phyloP scores from a whole-genome alignment of 2,888 invertebrate genomes.

The Ochropleura leucogaster region DNA sequence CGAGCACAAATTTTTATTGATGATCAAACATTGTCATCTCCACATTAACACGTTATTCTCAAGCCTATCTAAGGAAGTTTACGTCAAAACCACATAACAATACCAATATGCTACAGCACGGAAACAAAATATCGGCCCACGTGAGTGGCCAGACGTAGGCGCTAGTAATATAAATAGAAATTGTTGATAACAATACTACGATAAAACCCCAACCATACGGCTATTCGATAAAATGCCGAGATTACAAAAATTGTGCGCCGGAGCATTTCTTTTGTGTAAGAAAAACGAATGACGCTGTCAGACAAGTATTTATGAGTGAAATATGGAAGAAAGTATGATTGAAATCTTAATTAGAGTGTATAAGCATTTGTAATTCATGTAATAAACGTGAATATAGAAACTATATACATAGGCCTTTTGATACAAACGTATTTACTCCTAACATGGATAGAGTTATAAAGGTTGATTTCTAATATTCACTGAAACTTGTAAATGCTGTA shows the following conservation, averaged over 20 bases:
- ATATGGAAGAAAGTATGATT: slow-evolving; percentile 52
- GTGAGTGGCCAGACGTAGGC: slow-evolving; percentile 54
- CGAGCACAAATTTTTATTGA: neutral
- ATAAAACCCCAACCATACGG: slow-evolving; percentile 56
- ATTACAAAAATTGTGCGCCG: slow-evolving; percentile 61
- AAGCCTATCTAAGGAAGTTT: neutral
- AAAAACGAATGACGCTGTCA: slow-evolving; percentile 54
- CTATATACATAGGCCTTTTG: neutral
- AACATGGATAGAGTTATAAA: too few relatives aligned
- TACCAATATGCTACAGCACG: slow-evolving; percentile 1
- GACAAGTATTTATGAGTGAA: slow-evolving; percentile 50
- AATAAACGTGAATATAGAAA: slow-evolving; percentile 9
- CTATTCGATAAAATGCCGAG: slow-evolving; percentile 60
- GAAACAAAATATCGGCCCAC: slow-evolving; percentile 47
- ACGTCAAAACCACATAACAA: slow-evolving; percentile 11
- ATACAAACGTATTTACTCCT: neutral
- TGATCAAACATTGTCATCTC: neutral
- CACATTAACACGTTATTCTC: neutral
- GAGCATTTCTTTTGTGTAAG: slow-evolving; percentile 48
- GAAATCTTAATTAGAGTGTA: slow-evolving; percentile 50
- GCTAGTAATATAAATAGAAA: slow-evolving; percentile 63
- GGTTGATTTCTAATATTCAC: neutral
- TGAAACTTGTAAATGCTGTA: too few relatives aligned
- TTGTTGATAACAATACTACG: slow-evolving; percentile 58
- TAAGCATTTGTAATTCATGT: slow-evolving; percentile 18